phyloP scores from a whole-genome alignment of 2,888 invertebrate genomes.

The Acheta domesticus region DNA sequence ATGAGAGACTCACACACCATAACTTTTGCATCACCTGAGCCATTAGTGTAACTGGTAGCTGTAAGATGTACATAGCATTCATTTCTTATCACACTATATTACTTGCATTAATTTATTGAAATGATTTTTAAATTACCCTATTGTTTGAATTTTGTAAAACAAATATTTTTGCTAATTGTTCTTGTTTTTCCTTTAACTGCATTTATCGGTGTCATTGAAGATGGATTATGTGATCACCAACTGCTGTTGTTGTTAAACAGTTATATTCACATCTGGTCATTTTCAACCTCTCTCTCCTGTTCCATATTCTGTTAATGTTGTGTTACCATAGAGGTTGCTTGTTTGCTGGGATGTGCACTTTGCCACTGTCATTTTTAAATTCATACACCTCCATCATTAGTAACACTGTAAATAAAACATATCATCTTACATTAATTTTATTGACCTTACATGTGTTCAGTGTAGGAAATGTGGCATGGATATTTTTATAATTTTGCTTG shows the following conservation, averaged over 20 bases:
- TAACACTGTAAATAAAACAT: background rate
- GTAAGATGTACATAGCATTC: background rate
- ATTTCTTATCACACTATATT: background rate
- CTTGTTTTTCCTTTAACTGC: background rate
- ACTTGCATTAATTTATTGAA: background rate
- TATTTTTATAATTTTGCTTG: constrained; percentile 9
- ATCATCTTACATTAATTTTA: background rate
- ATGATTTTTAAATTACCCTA: background rate
- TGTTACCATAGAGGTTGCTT: background rate
- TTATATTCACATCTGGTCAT: too few relatives aligned
- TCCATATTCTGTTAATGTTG: too few relatives aligned
- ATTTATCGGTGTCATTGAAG: background rate
- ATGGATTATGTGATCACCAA: too few relatives aligned
- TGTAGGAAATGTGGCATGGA: background rate
- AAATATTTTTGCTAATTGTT: background rate
- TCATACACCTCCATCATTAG: background rate
- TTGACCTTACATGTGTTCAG: background rate
- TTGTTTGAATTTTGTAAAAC: too few relatives aligned
- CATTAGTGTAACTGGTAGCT: constrained; percentile 9
- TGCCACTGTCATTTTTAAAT: background rate
- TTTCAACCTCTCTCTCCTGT: too few relatives aligned
- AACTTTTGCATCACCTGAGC: constrained; percentile 18
- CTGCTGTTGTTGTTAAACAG: too few relatives aligned
- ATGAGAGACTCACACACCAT: constrained; percentile 5
- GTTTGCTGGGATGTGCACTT: background rate